Evolutionary conservation across 2,113 vertebrate species (phyloP), one percentile per base, ranked within the genome.

Genomic region (Conger conger): DNA sequence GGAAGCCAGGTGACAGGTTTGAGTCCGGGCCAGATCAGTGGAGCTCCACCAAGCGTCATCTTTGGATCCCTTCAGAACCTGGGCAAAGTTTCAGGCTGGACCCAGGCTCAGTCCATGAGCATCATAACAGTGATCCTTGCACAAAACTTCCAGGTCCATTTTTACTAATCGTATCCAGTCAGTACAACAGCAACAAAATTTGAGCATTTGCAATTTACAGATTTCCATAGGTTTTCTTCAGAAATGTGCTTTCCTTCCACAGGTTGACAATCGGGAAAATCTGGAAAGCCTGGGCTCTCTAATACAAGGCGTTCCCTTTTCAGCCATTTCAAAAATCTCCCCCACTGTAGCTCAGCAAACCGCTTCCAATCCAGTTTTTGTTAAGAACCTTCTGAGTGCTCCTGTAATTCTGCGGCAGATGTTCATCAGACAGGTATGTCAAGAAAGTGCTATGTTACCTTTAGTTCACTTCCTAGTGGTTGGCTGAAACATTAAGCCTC

Each of bases 351-450:
- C 94, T 9, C 16, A 94, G 0, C 1, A 0, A 0, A 88, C 89
- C 0, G 78, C 91, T 38, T 18, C 84, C 40, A 63, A 91, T 36
- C 33, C 87, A 0, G 2, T 30, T 0, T 90, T 95, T 50, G 0
- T 94, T 45, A 0, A 0, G 2, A 3, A 93, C 84, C 0, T 95
- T 3, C 4, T 83, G 35, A 76, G 54, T 0, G 85, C 91, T 0
- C 89, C 94, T 2, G 17, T 3, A 0, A 37, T 92, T 13, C 0
- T 92, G 45, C 91, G 79, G 76, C 83, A 93, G 85, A 83, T 1
- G 5, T 90, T 94, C 57, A 91, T 95, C 23, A 82, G 73, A 38
- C 89, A 93, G 94, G 95, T 95, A 88, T 76, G 80, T 30, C 5
- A n/a, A 33, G 57, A 13, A 38, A n/a, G 45, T 13, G 11, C 11